phyloP scores from a whole-genome alignment of 2,113 vertebrate species.

The Monopterus albus region DNA sequence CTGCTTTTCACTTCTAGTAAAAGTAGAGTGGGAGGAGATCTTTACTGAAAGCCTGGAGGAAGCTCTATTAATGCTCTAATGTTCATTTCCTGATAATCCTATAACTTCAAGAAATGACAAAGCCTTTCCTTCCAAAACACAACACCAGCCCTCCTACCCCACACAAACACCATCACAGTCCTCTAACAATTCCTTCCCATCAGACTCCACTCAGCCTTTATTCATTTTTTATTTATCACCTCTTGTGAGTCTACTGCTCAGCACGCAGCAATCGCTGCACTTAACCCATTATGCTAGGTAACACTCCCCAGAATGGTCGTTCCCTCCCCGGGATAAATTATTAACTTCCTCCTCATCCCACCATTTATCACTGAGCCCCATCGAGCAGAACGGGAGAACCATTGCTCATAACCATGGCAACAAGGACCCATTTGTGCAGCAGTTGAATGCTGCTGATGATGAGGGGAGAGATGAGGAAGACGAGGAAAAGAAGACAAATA shows the following conservation, averaged over 20 bases:
- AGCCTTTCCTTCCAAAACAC: slow-evolving; percentile 51
- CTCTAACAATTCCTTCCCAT: slow-evolving; percentile 73
- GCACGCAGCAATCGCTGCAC: slow-evolving; percentile 76
- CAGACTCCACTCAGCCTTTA: slow-evolving; percentile 78
- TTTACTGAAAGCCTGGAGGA: slow-evolving; percentile 62
- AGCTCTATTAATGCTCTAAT: slow-evolving; percentile 57
- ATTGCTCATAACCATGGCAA: slow-evolving; percentile 77
- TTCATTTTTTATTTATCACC: slow-evolving; percentile 80
- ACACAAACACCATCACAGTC: slow-evolving; percentile 35
- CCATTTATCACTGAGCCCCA: slow-evolving; percentile 79
- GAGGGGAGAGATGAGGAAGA: slow-evolving; percentile 62
- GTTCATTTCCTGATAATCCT: slow-evolving; percentile 65
- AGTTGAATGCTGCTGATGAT: slow-evolving; percentile 70
- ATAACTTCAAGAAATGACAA: slow-evolving; percentile 64
- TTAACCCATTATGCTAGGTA: slow-evolving; percentile 82
- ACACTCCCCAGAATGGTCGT: slow-evolving; percentile 69
- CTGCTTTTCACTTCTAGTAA: slow-evolving; percentile 64
- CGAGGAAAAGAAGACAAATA: slow-evolving; percentile 59
- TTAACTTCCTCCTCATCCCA: slow-evolving; percentile 79
- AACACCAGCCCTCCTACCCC: slow-evolving; percentile 19
- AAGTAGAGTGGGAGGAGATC: slow-evolving; percentile 62
- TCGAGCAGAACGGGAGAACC: slow-evolving; percentile 65
- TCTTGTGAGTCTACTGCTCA: slow-evolving; percentile 71
- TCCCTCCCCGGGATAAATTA: slow-evolving; percentile 81
- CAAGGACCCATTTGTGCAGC: slow-evolving; percentile 76